phyloP scores from a whole-genome alignment of 1,140 invertebrate species.

The Drosophila willistoni region DNA sequence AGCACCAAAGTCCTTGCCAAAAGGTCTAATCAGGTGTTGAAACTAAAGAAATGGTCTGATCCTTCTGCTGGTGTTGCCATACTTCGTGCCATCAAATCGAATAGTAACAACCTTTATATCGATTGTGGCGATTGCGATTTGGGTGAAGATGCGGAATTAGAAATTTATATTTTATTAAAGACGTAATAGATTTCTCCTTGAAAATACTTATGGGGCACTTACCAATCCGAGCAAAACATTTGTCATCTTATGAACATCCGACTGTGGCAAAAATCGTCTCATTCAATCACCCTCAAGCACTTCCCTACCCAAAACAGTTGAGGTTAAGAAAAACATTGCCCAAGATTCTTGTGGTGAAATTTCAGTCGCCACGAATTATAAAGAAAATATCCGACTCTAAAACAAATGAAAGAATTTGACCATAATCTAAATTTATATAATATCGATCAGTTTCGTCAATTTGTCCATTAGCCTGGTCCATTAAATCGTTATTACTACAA shows the following conservation, averaged over 20 bases:
- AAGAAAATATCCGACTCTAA: neutral
- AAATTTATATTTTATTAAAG: conserved; percentile 60
- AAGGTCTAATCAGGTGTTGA: conserved; percentile 31
- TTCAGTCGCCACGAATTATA: neutral
- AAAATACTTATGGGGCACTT: conserved; percentile 26
- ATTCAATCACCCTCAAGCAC: neutral
- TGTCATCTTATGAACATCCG: conserved; percentile 38
- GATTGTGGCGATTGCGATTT: conserved; percentile 63
- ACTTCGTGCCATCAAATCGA: too few relatives aligned
- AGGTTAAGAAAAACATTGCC: conserved; percentile 22
- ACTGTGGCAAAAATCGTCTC: conserved; percentile 28
- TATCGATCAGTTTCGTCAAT: conserved; percentile 46
- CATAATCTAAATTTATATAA: conserved; percentile 58
- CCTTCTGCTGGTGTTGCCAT: conserved; percentile 2
- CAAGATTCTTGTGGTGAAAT: conserved; percentile 41
- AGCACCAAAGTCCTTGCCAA: conserved; percentile 41
- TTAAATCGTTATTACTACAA: too few relatives aligned
- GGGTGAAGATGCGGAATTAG: conserved; percentile 45
- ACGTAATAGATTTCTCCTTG: conserved; percentile 68
- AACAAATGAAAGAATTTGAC: conserved; percentile 6
- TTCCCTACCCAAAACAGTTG: neutral
- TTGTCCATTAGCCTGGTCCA: conserved; percentile 55
- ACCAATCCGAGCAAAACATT: conserved; percentile 25
- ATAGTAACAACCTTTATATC: conserved; percentile 32
- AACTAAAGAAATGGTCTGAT: conserved; percentile 36